Base-by-base conservation (phyloP, 1,140 invertebrate genomes). In the Coelopa frigida region DNA sequence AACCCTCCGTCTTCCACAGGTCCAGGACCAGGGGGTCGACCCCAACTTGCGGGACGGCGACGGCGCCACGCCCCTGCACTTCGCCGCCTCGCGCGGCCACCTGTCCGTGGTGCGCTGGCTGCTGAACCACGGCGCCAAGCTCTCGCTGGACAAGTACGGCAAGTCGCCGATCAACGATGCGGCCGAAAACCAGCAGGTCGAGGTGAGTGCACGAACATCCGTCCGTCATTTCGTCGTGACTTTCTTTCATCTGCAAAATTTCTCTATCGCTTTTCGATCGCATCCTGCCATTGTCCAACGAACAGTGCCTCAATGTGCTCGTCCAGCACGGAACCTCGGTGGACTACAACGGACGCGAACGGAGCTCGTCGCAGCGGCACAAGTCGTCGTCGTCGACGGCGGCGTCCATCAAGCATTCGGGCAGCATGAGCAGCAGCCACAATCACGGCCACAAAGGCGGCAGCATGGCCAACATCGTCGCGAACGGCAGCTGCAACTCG, bases 141-240 rank as follows among this genome's bases (percentile, higher is more conserved):
- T 92, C 15, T 78, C 82, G 3, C 70, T 87, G 29, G 89, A 94
- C 67, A 84, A 88, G 58, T 84, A 84, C 53, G 88, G 88, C 35
- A 89, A 89, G 62, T 89, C 84, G 58, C 87, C 89, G 2, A 82
- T 92, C 20, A 89, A 92, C 60, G 87, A 90, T 67, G 89, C 89
- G 0, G 87, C 87, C 17, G 88, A 93, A 60, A 86, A 90, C 58
- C 85, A 90, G 59, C 87, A 93, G 57, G 78, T 87, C 50, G 84
- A 91, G 78, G 88, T 92, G 68, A 74, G 73, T 61, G 17, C 14
- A 15, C 24, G n/a, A 24, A 15, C 11, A 29, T 29, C 15, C 31
- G 39, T 21, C n/a, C 24, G 20, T 37, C 6, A 15, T 23, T 7
- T 21, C 11, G 15, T 29, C 32, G 17, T 21, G 1, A 38, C 42